A percentile compares a stretch with the other conserved stretches of the same genome.
Conservation (phyloP, 53 echinoderm and acorn worm species). For the Echinarachnius parma region DNA sequence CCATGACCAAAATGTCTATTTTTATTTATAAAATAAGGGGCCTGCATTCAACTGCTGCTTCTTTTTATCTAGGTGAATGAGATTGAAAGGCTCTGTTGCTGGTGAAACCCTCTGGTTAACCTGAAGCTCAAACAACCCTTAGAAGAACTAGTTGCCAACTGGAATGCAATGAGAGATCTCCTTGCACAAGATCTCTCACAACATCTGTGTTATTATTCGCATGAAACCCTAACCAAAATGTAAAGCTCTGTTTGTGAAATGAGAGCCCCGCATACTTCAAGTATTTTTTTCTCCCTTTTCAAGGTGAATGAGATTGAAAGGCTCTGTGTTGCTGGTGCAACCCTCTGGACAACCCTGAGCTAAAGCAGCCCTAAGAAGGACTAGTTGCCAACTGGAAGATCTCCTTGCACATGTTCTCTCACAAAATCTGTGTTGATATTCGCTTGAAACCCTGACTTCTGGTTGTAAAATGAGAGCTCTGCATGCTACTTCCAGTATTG, state of each 20-base stretch:
- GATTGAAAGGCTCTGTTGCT: constrained; percentile 83
- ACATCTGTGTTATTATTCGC: no score
- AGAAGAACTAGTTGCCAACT: constrained; percentile 57
- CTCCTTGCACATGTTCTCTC: no score
- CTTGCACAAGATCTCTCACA: no score
- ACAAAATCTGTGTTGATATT: no score
- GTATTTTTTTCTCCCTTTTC: neutral
- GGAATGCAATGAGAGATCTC: constrained; percentile 81
- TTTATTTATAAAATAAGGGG: no score
- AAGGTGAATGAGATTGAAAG: constrained; percentile 95
- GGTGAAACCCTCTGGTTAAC: constrained; percentile 78
- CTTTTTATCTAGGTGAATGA: constrained; percentile 69
- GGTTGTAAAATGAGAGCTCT: no score
- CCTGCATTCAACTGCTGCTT: no score
- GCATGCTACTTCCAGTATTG: neutral
- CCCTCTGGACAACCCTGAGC: neutral
- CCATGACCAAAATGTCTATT: no score
- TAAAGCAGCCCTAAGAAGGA: neutral
- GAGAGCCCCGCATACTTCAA: no score
- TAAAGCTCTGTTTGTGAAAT: no score
- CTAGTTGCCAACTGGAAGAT: neutral
- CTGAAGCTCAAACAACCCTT: constrained; percentile 67
- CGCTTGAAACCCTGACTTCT: no score
- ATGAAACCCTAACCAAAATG: no score
- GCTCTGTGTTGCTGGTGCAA: constrained; percentile 31